phyloP scores from a whole-genome alignment of 2,888 invertebrate species.

The Epirrita christyi region DNA sequence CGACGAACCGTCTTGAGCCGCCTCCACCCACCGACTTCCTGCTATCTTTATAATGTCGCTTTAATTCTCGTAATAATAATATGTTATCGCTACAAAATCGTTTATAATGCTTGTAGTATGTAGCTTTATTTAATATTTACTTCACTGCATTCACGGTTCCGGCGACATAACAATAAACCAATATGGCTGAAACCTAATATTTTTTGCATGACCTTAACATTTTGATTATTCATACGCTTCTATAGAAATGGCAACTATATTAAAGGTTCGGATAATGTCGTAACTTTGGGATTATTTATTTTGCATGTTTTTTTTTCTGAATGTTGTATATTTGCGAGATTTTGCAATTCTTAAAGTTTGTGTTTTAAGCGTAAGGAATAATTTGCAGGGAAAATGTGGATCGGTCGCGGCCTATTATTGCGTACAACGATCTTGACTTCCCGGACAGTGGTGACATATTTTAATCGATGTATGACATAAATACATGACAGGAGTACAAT shows the following conservation, averaged over 20 bases:
- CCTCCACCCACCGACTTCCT: too few species aligned
- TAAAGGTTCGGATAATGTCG: constrained; percentile 34
- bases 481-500: constrained; percentile 37
- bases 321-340: constrained; percentile 32
- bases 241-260: constrained; percentile 28
- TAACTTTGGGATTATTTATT: constrained; percentile 22
- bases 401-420: constrained; percentile 91
- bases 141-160: too few species aligned
- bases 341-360: constrained; percentile 34
- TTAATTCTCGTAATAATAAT: too few species aligned
- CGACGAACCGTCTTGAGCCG: too few species aligned
- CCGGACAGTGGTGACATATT: constrained; percentile 92
- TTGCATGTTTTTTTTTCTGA: constrained; percentile 33
- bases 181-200: constrained; percentile 35
- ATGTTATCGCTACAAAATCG: too few species aligned
- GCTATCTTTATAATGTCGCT: too few species aligned
- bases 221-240: constrained; percentile 42
- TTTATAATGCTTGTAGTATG: constrained; percentile 1
- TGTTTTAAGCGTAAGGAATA: constrained; percentile 64
- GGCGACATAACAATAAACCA: constrained; percentile 19
- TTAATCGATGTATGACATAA: constrained; percentile 67
- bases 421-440: constrained; percentile 96
- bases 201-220: constrained; percentile 69
- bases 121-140: too few species aligned
- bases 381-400: constrained; percentile 88